These are phyloP conservation scores for Philonicus albiceps DNA, from an alignment of 2,888 invertebrate genomes.

Conservation along the genomic window DNA sequence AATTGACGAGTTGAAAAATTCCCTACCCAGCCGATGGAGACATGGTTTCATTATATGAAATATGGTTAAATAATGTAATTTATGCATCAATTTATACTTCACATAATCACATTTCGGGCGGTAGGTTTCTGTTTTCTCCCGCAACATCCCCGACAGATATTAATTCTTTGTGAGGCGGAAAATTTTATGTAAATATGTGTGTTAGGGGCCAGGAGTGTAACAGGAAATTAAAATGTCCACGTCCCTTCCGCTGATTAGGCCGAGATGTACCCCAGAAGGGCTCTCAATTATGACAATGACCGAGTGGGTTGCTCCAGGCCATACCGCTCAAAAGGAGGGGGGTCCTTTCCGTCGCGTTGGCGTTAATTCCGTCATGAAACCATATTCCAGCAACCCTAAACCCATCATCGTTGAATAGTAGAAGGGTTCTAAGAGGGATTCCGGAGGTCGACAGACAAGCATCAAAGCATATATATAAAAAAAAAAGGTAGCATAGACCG, in stretches of 20 bases:
- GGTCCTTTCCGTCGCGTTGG: not conserved
- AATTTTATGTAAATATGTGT: not conserved
- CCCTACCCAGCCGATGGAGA: not conserved
- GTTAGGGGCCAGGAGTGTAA: not conserved
- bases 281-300: not conserved
- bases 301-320: not conserved
- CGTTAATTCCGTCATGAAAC: not conserved
- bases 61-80: not conserved
- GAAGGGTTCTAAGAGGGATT: not conserved
- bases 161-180: not conserved
- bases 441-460: not conserved
- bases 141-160: not conserved
- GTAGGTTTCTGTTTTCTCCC: not conserved
- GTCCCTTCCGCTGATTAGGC: not conserved
- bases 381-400: not conserved
- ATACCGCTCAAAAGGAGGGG: no score
- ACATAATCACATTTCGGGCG: not conserved
- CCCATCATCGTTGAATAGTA: not conserved
- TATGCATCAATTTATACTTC: not conserved
- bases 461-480: not conserved
- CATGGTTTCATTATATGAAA: not conserved
- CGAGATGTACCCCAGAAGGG: not conserved
- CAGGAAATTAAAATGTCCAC: not conserved
- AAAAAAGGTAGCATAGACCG: not conserved
- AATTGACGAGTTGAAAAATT: no score